phyloP scores from a whole-genome alignment of 2,888 invertebrate genomes.

The Oligia fasciuncula region DNA sequence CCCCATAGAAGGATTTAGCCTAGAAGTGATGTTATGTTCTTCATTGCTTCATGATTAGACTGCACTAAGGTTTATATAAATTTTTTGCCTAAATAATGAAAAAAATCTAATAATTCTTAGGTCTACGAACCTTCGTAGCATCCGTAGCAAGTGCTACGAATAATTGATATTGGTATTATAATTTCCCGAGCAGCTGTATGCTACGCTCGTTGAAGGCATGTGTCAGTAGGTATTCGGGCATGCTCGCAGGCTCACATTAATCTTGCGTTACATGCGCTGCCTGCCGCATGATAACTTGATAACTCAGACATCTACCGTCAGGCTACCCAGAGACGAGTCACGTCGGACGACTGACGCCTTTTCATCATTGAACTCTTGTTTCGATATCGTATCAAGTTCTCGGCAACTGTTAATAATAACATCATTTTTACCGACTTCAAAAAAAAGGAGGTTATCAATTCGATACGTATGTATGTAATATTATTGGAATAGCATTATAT shows the following conservation, averaged over 20 bases:
- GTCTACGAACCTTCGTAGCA: neutral
- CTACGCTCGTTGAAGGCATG: constrained; percentile 63
- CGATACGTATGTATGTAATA: no score
- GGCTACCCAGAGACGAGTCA: constrained; percentile 2
- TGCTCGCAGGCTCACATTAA: constrained; percentile 67
- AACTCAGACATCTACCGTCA: constrained; percentile 55
- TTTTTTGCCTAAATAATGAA: neutral
- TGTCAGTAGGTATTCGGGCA: constrained; percentile 54
- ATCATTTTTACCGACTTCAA: neutral
- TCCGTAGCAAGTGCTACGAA: neutral
- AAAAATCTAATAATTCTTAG: no score
- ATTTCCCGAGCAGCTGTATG: neutral
- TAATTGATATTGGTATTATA: neutral
- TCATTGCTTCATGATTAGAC: neutral
- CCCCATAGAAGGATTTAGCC: neutral
- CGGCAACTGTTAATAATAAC: neutral
- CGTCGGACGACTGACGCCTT: neutral
- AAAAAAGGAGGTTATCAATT: no score
- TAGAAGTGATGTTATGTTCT: neutral
- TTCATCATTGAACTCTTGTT: constrained; percentile 18
- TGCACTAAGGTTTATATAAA: neutral
- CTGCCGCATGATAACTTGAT: constrained; percentile 72
- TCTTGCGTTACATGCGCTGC: constrained; percentile 66
- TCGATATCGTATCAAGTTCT: neutral
- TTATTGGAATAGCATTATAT: no score